Base-by-base conservation (phyloP, 2,113 vertebrate species). In the Prunella fulvescens region DNA sequence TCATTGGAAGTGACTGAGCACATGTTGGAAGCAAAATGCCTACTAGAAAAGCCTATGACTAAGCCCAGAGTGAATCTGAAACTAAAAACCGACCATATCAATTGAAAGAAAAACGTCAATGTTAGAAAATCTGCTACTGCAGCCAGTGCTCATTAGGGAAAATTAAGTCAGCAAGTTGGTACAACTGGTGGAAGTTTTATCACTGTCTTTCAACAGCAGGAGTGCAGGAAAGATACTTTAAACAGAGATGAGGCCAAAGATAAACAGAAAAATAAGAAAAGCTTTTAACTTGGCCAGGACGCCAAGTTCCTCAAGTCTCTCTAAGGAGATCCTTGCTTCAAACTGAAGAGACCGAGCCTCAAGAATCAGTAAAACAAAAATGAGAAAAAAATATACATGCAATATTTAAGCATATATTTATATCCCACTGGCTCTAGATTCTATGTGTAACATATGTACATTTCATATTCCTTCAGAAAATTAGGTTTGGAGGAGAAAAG, bases 221-320 rank as follows among this genome's bases (percentile, higher is more conserved):
- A 86, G 39, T 33, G 25, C 19, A 19, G 35, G 29, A 47, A 91
- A 81, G 24, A 94, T 51, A 81, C 67, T 60, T 92, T 60, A 66
- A 74, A 88, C 35, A 64, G 37, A 92, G 73, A 81, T 85, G 53
- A 93, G 24, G 35, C 26, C 51, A 80, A 81, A 92, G 54, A 88
- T 42, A 79, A 83, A 84, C 26, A 91, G 26, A 86, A 77, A 81
- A 96, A 84, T 42, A 89, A 39, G 50, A 73, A 58, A 78, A 77
- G 51, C 29, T 78, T 90, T 87, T 84, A 86, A 76, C n/a, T 81
- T 65, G 37, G 81, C 28, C 65, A 54, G 14, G 17, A 81, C 57
- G 18, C 18, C 56, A 84, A 31, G 31, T 48, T 81, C 61, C 65
- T 61, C 35, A 78, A 91, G 73, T 24, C 50, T 22, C 37, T 71